Evolutionary conservation across 2,888 invertebrate species (phyloP).

Genomic region (Bedellia somnulentella): DNA sequence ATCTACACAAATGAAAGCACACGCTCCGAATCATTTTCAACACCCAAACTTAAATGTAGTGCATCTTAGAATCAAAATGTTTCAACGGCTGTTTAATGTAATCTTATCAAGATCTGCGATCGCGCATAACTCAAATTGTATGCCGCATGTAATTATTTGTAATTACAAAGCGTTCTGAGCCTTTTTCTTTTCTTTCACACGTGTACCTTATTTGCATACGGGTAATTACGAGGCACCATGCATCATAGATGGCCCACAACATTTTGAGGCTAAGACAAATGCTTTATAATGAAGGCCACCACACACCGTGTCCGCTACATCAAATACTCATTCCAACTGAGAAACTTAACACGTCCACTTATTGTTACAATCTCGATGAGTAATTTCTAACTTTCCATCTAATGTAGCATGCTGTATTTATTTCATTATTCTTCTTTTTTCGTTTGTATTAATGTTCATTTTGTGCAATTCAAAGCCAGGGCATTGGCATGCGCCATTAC

Average conservation of each 20-base stretch:
- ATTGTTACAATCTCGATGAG: conserved; percentile 43
- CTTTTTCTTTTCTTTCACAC: conserved; percentile 55
- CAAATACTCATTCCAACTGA: conserved; percentile 43
- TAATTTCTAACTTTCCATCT: conserved; percentile 52
- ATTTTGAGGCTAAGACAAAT: conserved; percentile 52
- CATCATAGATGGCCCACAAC: conserved; percentile 34
- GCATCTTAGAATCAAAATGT: conserved; percentile 59
- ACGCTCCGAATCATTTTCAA: conserved; percentile 40
- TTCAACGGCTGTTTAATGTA: conserved; percentile 55
- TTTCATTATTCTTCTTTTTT: conserved; percentile 41
- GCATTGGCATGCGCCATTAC: conserved; percentile 80
- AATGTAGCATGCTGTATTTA: conserved; percentile 58
- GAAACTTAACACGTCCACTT: conserved; percentile 39
- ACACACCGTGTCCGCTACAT: conserved; percentile 41
- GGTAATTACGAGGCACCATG: conserved; percentile 50
- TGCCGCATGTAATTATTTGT: conserved; percentile 53
- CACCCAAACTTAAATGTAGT: conserved; percentile 37
- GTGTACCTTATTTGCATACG: conserved; percentile 56
- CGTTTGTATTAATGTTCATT: conserved; percentile 42
- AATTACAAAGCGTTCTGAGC: conserved; percentile 41
- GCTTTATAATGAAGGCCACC: conserved; percentile 30
- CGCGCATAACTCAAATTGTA: conserved; percentile 48
- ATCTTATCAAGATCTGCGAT: conserved; percentile 52
- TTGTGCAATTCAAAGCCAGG: conserved; percentile 74
- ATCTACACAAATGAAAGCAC: conserved; percentile 43